Evolutionary conservation across 2,113 vertebrate species (phyloP).

Genomic region (Protobothrops mucrosquamatus): DNA sequence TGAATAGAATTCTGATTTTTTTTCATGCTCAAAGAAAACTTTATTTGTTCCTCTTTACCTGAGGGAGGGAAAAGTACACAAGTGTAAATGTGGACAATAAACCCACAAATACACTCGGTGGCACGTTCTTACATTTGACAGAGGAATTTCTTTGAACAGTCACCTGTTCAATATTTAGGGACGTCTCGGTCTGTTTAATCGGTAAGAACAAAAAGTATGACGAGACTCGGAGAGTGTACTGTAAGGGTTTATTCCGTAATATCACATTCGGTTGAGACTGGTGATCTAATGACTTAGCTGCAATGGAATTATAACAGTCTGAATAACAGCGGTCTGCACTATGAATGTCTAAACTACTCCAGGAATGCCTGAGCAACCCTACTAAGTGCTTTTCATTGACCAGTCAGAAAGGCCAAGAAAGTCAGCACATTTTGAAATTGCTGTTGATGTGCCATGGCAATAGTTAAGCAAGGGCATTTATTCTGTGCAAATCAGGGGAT

Average conservation of each 20-base stretch:
- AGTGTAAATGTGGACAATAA: too few species aligned
- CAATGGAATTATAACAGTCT: slow-evolving; percentile 94
- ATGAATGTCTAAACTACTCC: slow-evolving; percentile 71
- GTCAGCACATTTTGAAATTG: slow-evolving; percentile 62
- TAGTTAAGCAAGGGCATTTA: slow-evolving; percentile 59
- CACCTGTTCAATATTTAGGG: too few species aligned
- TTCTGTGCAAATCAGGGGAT: slow-evolving; percentile 21
- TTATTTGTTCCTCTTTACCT: slow-evolving; percentile 55
- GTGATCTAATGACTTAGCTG: slow-evolving; percentile 97
- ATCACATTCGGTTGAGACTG: too few species aligned
- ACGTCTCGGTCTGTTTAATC: too few species aligned
- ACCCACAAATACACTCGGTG: too few species aligned
- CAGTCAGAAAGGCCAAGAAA: slow-evolving; percentile 67
- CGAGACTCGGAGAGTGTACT: too few species aligned
- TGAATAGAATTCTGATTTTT: slow-evolving; percentile 42
- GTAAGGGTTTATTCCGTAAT: too few species aligned
- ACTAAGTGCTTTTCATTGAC: slow-evolving; percentile 65
- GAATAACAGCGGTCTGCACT: slow-evolving; percentile 79
- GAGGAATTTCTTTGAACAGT: too few species aligned
- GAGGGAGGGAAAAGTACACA: slow-evolving; percentile 59
- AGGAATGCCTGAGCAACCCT: slow-evolving; percentile 71
- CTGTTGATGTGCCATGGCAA: slow-evolving; percentile 65
- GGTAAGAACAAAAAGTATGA: too few species aligned
- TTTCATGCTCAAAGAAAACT: slow-evolving; percentile 39
- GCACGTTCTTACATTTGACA: too few species aligned